phyloP scores from a whole-genome alignment of 2,797 vertebrate genomes.

The Gobionotothen gibberifrons region DNA sequence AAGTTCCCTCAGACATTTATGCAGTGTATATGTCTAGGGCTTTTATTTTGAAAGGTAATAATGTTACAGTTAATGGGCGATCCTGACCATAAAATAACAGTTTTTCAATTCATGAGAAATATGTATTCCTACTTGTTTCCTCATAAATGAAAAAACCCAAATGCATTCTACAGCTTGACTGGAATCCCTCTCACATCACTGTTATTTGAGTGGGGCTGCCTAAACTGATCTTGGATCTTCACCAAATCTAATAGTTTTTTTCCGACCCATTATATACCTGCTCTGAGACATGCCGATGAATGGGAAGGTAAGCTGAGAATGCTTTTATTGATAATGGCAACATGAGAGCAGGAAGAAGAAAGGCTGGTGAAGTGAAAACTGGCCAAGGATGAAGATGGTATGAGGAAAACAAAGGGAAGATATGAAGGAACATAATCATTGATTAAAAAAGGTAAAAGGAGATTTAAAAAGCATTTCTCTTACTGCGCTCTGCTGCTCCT shows the following conservation, averaged over 20 bases:
- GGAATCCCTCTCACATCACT: constrained; percentile 6
- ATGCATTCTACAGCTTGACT: neutral
- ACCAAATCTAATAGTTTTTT: constrained; percentile 31
- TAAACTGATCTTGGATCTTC: constrained; percentile 20
- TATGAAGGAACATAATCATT: neutral
- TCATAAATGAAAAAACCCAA: neutral
- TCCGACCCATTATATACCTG: constrained; percentile 1
- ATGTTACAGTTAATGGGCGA: neutral
- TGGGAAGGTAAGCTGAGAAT: constrained; percentile 33
- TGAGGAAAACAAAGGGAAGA: constrained; percentile 1
- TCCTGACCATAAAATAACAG: neutral
- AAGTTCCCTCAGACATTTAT: no score
- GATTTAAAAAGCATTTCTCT: constrained; percentile 9
- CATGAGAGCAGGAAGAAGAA: constrained; percentile 6
- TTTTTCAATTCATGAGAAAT: neutral
- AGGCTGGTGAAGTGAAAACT: neutral
- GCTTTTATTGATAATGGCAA: constrained; percentile 25
- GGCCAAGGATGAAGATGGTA: neutral
- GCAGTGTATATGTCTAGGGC: no score
- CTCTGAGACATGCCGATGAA: constrained; percentile 22
- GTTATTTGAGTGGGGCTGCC: constrained; percentile 6
- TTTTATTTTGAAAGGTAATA: no score
- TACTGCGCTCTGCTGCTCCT: neutral
- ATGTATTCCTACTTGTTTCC: neutral
- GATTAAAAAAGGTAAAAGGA: neutral